Evolutionary conservation across 2,888 invertebrate genomes (phyloP), one percentile per base, ranked within the genome.

Genomic region (Alentia gelatinosa): DNA sequence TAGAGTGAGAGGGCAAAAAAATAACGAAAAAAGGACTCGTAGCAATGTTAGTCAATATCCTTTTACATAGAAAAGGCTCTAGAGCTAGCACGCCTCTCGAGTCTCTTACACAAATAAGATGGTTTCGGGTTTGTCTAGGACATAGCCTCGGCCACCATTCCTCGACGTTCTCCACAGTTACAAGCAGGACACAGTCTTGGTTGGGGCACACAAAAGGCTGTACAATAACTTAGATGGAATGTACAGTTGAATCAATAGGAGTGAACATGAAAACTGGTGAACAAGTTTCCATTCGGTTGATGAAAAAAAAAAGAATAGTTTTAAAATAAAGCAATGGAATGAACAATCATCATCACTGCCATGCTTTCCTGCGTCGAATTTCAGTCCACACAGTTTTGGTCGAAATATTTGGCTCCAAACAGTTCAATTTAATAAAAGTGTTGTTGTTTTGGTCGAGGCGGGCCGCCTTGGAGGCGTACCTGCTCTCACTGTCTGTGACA

Each of bases 161-260:
- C 37, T 39, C 15, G 23, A 79, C 79, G 79, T 79, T 79, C 79
- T 79, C 79, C 79, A 39, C 79, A 23, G 5, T 35, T 3, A 68
- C 15, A 30, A 39, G 79, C 37, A 23, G 79, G 79, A 19, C 39
- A 79, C 79, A 79, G 79, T 79, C 37, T 79, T 19, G 39, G 26
- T 26, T 39, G 79, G 68, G 68, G 68, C 68, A n/a, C 68, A 9
- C 26, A 9, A 12, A 30, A 30, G 68, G 68, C 68, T 30, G n/a
- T 30, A 68, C 68, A 68, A 68, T 79, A 79, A 79, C 12, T 79
- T 79, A 79, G 79, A 79, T 79, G 79, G 79, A 79, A 79, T 79
- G 79, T 79, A 79, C 79, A 79, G 4, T 79, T 79, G 79, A 79
- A 35, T 39, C 39, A 35, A 79, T 35, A 79, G 74, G 30, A 74